These are phyloP conservation scores for Progne subis DNA, from an alignment of 2,113 vertebrate genomes.

Conservation along the genomic window DNA sequence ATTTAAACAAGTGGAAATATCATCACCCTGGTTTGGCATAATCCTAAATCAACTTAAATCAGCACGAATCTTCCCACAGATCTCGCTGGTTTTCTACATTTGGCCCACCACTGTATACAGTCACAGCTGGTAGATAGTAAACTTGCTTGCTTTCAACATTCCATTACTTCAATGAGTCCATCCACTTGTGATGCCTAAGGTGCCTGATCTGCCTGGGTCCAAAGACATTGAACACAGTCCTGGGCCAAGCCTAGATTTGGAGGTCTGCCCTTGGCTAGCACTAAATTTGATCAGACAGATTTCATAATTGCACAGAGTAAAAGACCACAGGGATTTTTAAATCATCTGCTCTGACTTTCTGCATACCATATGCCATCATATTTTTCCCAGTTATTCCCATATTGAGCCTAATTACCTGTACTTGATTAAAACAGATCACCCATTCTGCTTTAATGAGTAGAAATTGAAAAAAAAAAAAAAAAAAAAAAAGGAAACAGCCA, in stretches of 20 bases:
- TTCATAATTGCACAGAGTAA: not conserved
- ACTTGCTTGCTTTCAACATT: not conserved
- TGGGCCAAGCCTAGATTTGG: not conserved
- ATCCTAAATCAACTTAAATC: not conserved
- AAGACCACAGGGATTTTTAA: conserved; percentile 16
- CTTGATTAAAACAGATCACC: conserved; percentile 45
- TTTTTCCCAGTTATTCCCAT: conserved; percentile 13
- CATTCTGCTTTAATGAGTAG: not conserved
- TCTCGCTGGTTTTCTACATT: not conserved
- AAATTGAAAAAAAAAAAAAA: not conserved
- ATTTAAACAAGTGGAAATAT: not conserved
- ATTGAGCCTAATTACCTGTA: conserved; percentile 46
- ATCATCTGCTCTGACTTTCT: conserved; percentile 39
- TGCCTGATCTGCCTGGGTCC: not conserved
- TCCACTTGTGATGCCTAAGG: not conserved
- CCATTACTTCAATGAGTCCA: not conserved
- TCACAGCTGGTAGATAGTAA: not conserved
- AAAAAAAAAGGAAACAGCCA: not conserved
- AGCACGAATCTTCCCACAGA: not conserved
- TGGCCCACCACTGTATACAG: not conserved
- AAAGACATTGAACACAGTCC: not conserved
- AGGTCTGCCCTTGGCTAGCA: not conserved
- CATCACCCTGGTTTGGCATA: not conserved
- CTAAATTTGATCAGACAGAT: not conserved
- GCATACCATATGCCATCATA: conserved; percentile 26